phyloP scores from a whole-genome alignment of 2,113 vertebrate genomes.

The Chloropsis hardwickii region DNA sequence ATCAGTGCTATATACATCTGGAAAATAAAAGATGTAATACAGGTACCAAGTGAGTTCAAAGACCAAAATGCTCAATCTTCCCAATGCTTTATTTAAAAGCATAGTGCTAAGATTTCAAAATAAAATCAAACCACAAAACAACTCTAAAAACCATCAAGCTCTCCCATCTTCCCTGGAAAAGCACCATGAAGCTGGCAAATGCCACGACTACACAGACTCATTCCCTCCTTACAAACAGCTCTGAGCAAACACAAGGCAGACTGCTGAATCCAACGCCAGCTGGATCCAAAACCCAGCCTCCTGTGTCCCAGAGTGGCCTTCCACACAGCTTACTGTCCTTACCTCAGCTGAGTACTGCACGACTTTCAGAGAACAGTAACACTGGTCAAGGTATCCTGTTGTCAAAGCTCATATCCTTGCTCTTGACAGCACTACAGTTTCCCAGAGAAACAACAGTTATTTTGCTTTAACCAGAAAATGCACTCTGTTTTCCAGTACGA shows the following conservation, averaged over 20 bases:
- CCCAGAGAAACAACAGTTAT: neutral
- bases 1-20: conserved; percentile 99
- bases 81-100: neutral
- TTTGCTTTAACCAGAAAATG: neutral
- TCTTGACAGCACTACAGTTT: neutral
- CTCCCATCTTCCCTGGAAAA: neutral
- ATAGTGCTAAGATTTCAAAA: neutral
- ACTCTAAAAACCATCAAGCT: neutral
- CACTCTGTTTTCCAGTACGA: neutral
- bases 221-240: neutral
- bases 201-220: neutral
- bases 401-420: neutral
- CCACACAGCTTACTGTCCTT: neutral
- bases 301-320: neutral
- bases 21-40: conserved; percentile 44
- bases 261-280: neutral
- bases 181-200: neutral
- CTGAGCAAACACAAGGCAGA: neutral
- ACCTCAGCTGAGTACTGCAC: neutral
- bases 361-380: neutral
- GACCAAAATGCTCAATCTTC: neutral
- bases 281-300: neutral
- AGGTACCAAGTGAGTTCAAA: neutral
- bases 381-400: rapidly evolving
- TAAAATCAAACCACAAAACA: neutral